A percentile compares a stretch with the other conserved stretches of the same genome.
Conservation (phyloP, 2,888 invertebrate species). For the Apotomis turbidana region DNA sequence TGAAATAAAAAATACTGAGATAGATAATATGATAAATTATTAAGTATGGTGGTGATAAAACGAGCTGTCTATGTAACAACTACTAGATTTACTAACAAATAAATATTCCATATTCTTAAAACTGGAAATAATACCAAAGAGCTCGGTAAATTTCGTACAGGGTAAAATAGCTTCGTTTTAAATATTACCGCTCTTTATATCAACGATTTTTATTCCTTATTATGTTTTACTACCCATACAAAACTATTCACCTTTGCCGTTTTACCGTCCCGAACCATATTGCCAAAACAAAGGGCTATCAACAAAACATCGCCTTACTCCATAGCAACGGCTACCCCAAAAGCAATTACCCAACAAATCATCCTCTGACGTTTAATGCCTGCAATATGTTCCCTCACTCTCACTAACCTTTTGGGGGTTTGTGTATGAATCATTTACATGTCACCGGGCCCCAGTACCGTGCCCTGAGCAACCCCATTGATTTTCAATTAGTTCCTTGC, state of each 20-base stretch:
- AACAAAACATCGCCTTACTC: slow-evolving; percentile 68
- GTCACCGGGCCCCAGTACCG: slow-evolving; percentile 62
- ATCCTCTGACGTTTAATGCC: slow-evolving; percentile 81
- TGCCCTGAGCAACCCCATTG: slow-evolving; percentile 71
- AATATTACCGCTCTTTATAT: too few species aligned
- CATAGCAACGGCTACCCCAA: slow-evolving; percentile 73
- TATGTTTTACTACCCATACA: background rate
- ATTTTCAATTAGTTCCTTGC: slow-evolving; percentile 82
- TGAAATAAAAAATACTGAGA: too few species aligned
- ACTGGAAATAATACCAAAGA: too few species aligned
- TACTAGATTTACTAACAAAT: too few species aligned
- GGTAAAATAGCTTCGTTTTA: too few species aligned
- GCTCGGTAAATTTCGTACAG: too few species aligned
- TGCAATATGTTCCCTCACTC: slow-evolving; percentile 77
- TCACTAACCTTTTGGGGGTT: slow-evolving; percentile 61
- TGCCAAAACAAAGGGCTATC: slow-evolving; percentile 71
- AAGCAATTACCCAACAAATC: slow-evolving; percentile 83
- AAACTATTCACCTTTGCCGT: slow-evolving; percentile 18
- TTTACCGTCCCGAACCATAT: slow-evolving; percentile 48
- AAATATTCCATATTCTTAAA: too few species aligned
- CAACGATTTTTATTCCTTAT: background rate
- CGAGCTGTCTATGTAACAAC: too few species aligned
- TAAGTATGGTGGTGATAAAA: too few species aligned
- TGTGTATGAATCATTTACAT: slow-evolving; percentile 77
- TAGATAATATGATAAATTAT: too few species aligned